Conservation (phyloP, 2,113 vertebrate genomes). For the Brachionichthys hirsutus region DNA sequence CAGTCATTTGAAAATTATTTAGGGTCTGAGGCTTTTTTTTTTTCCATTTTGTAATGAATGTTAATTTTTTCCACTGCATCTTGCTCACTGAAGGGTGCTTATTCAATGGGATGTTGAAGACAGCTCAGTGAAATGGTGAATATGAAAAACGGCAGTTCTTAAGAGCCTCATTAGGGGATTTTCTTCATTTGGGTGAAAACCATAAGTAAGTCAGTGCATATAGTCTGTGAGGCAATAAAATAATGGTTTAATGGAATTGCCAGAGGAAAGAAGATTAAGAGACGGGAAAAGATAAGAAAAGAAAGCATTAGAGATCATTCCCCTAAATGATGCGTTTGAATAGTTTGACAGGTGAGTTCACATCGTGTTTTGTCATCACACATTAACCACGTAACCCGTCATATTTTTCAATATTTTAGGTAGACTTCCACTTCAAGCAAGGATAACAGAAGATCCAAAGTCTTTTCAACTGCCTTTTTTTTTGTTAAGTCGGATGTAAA, state of each 20-base stretch:
- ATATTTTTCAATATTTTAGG: no score
- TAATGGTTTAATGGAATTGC: background rate
- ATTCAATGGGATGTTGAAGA: slow-evolving; percentile 48
- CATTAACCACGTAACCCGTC: background rate
- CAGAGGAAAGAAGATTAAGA: background rate
- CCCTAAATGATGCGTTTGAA: background rate
- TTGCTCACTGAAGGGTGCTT: slow-evolving; percentile 50
- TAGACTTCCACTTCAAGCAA: no score
- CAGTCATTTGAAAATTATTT: slow-evolving; percentile 43
- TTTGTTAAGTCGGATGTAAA: no score
- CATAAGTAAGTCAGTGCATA: slow-evolving; percentile 11
- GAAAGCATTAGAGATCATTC: background rate
- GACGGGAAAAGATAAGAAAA: background rate
- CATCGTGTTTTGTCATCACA: background rate
- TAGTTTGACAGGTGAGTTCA: background rate
- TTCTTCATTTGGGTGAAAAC: slow-evolving; percentile 37
- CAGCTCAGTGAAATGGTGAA: slow-evolving; percentile 43
- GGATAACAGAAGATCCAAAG: no score
- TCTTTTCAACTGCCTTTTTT: no score
- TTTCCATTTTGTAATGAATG: slow-evolving; percentile 45
- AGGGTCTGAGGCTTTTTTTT: slow-evolving; percentile 40
- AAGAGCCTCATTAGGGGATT: slow-evolving; percentile 50
- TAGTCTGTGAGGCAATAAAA: slow-evolving; percentile 8
- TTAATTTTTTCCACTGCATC: slow-evolving; percentile 36
- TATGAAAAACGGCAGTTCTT: slow-evolving; percentile 44